Conservation (phyloP, 2,888 invertebrate genomes). For the Horisme vitalbata region DNA sequence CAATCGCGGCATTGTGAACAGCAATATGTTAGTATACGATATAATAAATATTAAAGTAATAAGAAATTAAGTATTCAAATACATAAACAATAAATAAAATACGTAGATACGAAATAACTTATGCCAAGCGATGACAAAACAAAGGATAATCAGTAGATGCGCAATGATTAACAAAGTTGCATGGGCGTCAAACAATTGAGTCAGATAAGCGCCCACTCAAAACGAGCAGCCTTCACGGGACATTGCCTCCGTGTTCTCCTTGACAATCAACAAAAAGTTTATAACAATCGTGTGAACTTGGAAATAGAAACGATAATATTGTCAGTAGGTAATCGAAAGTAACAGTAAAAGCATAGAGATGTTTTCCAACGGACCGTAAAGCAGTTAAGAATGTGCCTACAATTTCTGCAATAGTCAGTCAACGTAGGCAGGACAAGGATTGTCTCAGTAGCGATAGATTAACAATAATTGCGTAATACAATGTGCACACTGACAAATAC, state of each 20-base stretch:
- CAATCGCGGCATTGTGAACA: conserved; percentile 75
- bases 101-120: conserved; percentile 16
- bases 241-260: conserved; percentile 48
- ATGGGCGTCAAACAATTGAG: conserved; percentile 54
- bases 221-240: conserved; percentile 47
- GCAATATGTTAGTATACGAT: conserved; percentile 66
- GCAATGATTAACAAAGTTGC: conserved; percentile 41
- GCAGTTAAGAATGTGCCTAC: conserved; percentile 37
- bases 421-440: conserved; percentile 37
- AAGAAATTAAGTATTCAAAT: not conserved
- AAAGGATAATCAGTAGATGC: conserved; percentile 28
- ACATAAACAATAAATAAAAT: conserved; percentile 19
- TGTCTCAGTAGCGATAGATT: conserved; percentile 17
- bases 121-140: conserved; percentile 18
- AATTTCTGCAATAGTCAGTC: conserved; percentile 28
- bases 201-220: conserved; percentile 51
- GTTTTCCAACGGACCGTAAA: conserved; percentile 40
- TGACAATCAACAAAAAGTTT: conserved; percentile 39
- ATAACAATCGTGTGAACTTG: conserved; percentile 32
- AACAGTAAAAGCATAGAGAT: conserved; percentile 10
- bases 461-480: no score
- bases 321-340: conserved; percentile 15
- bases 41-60: conserved; percentile 12
- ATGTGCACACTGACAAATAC: not conserved
- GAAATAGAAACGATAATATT: conserved; percentile 19